Evolutionary conservation across 2,113 vertebrate genomes (phyloP).

Genomic region (Triplophysa dalaica): DNA sequence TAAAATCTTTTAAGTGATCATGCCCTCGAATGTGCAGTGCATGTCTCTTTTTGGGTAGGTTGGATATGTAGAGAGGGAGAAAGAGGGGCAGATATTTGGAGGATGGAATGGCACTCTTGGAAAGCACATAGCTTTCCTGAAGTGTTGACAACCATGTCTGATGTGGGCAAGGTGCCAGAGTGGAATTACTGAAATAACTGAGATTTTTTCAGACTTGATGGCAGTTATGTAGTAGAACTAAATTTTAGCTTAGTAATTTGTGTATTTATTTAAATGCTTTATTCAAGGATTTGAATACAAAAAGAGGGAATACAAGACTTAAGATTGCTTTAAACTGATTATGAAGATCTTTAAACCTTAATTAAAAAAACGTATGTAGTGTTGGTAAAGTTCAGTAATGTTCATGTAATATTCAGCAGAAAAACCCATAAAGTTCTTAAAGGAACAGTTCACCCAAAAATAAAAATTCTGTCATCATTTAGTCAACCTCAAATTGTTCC

Average conservation of each 20-base stretch:
- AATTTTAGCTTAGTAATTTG: conserved; percentile 1
- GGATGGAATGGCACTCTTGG: conserved; percentile 43
- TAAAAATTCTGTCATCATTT: no score
- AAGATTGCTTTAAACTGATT: neutral
- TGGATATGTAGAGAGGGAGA: conserved; percentile 1
- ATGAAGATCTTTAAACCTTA: neutral
- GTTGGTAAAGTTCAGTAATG: no score
- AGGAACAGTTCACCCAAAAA: no score
- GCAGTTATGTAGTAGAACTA: conserved; percentile 21
- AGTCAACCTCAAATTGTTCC: no score
- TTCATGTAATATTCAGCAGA: no score
- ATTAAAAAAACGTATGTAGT: neutral
- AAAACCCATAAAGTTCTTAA: no score
- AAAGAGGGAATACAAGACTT: neutral
- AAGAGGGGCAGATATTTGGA: conserved; percentile 27
- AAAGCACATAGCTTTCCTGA: conserved; percentile 50
- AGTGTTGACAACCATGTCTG: conserved; percentile 60
- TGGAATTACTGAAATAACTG: conserved; percentile 50
- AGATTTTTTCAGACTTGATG: conserved; percentile 34
- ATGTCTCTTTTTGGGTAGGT: conserved; percentile 7
- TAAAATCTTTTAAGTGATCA: neutral
- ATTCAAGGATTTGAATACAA: neutral
- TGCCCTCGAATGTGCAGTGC: neutral
- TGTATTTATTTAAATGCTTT: neutral
- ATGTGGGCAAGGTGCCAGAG: conserved; percentile 57